phyloP scores from a whole-genome alignment of 1,140 invertebrate species.

The Drosophila pachea region DNA sequence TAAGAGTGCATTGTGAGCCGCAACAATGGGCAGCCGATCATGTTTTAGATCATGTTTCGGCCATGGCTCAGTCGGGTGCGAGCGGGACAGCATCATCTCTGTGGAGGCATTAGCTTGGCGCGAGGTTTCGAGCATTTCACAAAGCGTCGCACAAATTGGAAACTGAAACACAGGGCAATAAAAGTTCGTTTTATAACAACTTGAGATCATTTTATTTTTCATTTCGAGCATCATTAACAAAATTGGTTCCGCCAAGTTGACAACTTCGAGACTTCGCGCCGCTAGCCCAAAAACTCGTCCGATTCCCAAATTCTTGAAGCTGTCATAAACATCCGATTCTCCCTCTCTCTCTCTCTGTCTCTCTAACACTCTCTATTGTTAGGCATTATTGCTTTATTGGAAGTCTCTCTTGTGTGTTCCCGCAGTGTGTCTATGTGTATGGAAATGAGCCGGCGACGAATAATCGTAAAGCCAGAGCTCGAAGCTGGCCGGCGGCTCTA shows the following conservation, averaged over 20 bases:
- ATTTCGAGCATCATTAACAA: constrained; percentile 69
- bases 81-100: neutral
- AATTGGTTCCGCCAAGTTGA: constrained; percentile 72
- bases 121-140: constrained; percentile 30
- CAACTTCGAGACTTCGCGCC: constrained; percentile 59
- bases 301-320: constrained; percentile 32
- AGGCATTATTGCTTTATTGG: constrained; percentile 48
- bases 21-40: constrained; percentile 31
- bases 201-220: constrained; percentile 61
- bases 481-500: neutral
- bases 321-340: constrained; percentile 40
- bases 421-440: constrained; percentile 39
- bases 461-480: constrained; percentile 40
- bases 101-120: constrained; percentile 13
- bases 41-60: constrained; percentile 59
- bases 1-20: constrained; percentile 63
- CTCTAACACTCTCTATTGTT: constrained; percentile 8
- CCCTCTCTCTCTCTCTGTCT: constrained; percentile 13
- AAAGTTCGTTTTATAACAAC: constrained; percentile 69
- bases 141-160: constrained; percentile 34
- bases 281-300: constrained; percentile 44
- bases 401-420: constrained; percentile 54
- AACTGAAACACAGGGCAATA: constrained; percentile 40
- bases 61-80: constrained; percentile 1
- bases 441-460: constrained; percentile 58